Evolutionary conservation across 2,113 vertebrate genomes (phyloP).

Genomic region (Spilogale gracilis): DNA sequence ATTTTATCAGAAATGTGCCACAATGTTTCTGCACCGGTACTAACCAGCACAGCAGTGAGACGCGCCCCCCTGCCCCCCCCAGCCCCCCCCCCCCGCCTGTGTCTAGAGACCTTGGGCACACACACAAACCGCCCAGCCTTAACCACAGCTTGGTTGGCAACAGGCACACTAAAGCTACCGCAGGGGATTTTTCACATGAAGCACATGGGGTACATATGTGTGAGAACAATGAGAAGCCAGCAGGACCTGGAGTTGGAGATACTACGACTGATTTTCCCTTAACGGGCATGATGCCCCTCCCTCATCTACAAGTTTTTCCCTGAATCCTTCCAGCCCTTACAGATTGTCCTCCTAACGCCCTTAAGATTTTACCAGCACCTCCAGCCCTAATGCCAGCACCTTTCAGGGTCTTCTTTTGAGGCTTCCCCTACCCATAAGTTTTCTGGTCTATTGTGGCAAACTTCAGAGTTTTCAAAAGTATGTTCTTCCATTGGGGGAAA

Average conservation of each 20-base stretch:
- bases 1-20: neutral
- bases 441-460: neutral
- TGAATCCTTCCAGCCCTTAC: neutral
- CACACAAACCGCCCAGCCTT: neutral
- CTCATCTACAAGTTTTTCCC: neutral
- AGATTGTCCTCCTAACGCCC: neutral
- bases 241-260: neutral
- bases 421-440: neutral
- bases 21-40: neutral
- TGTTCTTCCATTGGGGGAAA: neutral
- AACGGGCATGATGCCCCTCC: neutral
- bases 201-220: no score
- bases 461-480: conserved; percentile 21
- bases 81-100: neutral
- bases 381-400: neutral
- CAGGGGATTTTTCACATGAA: neutral
- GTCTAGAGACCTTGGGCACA: neutral
- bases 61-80: no score
- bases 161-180: neutral
- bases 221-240: neutral
- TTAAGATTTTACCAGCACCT: neutral
- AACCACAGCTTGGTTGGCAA: neutral
- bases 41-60: neutral
- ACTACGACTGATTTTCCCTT: neutral
- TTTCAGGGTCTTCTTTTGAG: neutral